phyloP scores from a whole-genome alignment of 2,888 invertebrate species.

The Elmis aenea region DNA sequence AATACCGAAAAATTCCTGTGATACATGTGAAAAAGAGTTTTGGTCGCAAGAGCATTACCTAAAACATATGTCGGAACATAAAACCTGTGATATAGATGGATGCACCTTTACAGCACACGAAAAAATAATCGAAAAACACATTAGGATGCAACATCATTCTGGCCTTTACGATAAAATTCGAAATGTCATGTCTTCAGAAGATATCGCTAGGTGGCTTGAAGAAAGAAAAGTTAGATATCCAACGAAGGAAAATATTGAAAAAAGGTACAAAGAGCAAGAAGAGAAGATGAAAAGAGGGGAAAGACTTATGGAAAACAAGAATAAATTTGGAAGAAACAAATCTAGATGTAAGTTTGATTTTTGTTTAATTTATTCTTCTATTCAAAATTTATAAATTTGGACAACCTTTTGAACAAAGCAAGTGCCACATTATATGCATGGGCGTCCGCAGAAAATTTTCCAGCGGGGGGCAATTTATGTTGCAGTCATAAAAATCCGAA shows the following conservation, averaged over 20 bases:
- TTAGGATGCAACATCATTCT: conserved; percentile 76
- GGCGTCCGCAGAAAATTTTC: no score
- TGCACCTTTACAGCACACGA: conserved; percentile 77
- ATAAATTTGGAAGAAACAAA: conserved; percentile 46
- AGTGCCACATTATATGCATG: no score
- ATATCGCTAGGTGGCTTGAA: conserved; percentile 76
- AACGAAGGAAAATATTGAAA: conserved; percentile 53
- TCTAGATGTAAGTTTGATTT: conserved; percentile 36
- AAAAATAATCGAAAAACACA: conserved; percentile 73
- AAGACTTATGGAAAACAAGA: conserved; percentile 52
- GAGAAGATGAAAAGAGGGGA: conserved; percentile 73
- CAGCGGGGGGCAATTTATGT: no score
- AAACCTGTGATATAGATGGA: conserved; percentile 73
- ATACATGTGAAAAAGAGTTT: conserved; percentile 78
- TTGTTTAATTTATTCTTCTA: background rate
- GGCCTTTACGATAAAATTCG: conserved; percentile 77
- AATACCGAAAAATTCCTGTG: conserved; percentile 54
- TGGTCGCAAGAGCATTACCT: conserved; percentile 54
- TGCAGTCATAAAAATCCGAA: no score
- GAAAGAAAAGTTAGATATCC: conserved; percentile 67
- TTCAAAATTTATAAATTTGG: no score
- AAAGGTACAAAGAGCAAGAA: conserved; percentile 56
- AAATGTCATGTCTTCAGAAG: conserved; percentile 71
- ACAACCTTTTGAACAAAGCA: no score
- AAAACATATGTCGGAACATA: conserved; percentile 69